Base-by-base conservation (phyloP, 1,140 invertebrate species). In the Caenorhabditis remanei region DNA sequence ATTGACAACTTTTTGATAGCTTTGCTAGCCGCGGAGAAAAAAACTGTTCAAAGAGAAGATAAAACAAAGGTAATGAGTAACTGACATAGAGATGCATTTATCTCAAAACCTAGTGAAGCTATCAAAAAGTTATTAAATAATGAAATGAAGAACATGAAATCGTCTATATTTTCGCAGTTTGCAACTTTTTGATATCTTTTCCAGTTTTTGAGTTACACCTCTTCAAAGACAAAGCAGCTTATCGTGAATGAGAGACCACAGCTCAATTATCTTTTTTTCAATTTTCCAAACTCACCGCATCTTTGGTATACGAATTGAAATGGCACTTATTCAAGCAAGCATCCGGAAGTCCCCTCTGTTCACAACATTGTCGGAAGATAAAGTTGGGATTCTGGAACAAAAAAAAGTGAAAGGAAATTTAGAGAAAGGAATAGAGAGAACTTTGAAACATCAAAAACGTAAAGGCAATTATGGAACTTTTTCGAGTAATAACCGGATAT, bases 331-430 rank as follows among this genome's bases (percentile, higher is more conserved):
- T 63, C 46, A 85, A 32, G 50, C 84, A 85, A 8, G 84, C 84
- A 50, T 85, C 84, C 7, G 84, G 84, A 63, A 85, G 84, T 65
- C 84, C 56, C 61, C 84, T 1, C 48, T 85, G 56, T 85, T 85
- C 84, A 46, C 84, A 85, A 67, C 84, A 85, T 41, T 67, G 84
- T 13, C 61, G 84, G 84, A 85, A 85, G 56, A 85, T 63, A 21
- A 65, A 85, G 61, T 85, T 85, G n/a, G 84, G 84, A 67, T 85
- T 85, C 84, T 85, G 58, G 4, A 85, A 55, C n/a, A 32, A 63
- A n/a, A 24, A 43, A 24, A 11, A 24, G 4, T 16, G 14, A 55
- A 43, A 55, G 32, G 4, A 41, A 16, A 65, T 40, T 8, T 58
- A 58, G 6, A 63, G 41, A 71, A 79, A 79, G 71, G 2, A 46